These are phyloP conservation scores for Drosophila arawakana DNA, from an alignment of 1,140 invertebrate genomes.

Conservation along the genomic window DNA sequence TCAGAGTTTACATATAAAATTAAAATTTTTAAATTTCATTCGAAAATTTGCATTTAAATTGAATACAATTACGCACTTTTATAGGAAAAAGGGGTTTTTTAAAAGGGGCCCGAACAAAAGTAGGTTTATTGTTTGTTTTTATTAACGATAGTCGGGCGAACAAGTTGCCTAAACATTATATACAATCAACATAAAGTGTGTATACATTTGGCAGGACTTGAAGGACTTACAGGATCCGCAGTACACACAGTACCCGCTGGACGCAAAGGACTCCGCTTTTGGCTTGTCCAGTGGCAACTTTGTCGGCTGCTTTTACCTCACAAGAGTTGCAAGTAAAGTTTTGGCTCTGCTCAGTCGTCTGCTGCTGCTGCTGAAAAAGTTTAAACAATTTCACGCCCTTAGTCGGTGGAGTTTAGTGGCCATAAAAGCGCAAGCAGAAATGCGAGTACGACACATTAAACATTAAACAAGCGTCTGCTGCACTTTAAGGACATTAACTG, in stretches of 20 bases:
- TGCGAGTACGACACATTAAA: slow-evolving; percentile 54
- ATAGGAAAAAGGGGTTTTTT: too few species aligned
- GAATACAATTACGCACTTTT: too few species aligned
- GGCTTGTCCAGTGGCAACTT: slow-evolving; percentile 42
- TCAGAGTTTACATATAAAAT: too few species aligned
- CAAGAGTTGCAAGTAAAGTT: slow-evolving; percentile 28
- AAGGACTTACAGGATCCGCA: neutral
- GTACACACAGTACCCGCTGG: too few species aligned
- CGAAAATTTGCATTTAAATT: too few species aligned
- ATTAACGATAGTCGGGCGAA: slow-evolving; percentile 15
- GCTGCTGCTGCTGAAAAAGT: slow-evolving; percentile 33
- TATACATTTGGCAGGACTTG: neutral
- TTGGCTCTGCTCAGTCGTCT: slow-evolving; percentile 9
- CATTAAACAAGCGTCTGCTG: slow-evolving; percentile 64
- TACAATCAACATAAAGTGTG: slow-evolving; percentile 17
- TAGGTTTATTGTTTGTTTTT: slow-evolving; percentile 14
- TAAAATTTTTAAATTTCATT: too few species aligned
- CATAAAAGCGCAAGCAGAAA: slow-evolving; percentile 63
- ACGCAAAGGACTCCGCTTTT: too few species aligned
- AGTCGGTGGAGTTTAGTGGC: slow-evolving; percentile 46
- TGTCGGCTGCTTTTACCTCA: slow-evolving; percentile 44
- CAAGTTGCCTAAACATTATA: slow-evolving; percentile 26
- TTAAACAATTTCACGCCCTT: slow-evolving; percentile 73
- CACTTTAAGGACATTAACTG: slow-evolving; percentile 67
- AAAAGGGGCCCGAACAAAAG: too few species aligned